Percentiles rank a stretch among this genome's conserved stretches.
phyloP scores from a whole-genome alignment of 2,888 invertebrate species.

The Macrosoma leucophasiata region DNA sequence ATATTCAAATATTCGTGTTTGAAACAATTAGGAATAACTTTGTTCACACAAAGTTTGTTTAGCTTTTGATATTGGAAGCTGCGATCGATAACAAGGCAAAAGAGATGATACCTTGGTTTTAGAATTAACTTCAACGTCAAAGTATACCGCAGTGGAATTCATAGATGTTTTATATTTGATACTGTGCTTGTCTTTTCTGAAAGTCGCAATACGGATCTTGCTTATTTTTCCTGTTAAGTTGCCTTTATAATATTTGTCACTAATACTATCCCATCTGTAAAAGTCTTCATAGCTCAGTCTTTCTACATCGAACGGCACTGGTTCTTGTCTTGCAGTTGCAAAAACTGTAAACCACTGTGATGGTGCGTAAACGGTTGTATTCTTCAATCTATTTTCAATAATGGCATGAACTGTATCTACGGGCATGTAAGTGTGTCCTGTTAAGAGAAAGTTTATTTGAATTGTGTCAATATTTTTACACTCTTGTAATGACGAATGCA shows the following conservation, averaged over 20 bases:
- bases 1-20: slow-evolving; percentile 18
- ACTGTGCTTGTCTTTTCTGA: slow-evolving; percentile 19
- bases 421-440: slow-evolving; percentile 40
- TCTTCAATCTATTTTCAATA: too few species aligned
- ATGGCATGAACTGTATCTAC: slow-evolving; percentile 35
- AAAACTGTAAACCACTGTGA: slow-evolving; percentile 35
- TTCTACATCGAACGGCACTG: slow-evolving; percentile 24
- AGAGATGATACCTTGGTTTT: slow-evolving; percentile 22
- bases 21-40: slow-evolving; percentile 21
- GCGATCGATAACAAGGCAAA: slow-evolving; percentile 22
- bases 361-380: slow-evolving; percentile 31
- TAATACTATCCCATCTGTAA: slow-evolving; percentile 23
- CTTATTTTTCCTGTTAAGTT: slow-evolving; percentile 27
- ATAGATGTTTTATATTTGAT: slow-evolving; percentile 18
- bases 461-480: slow-evolving; percentile 25
- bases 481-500: slow-evolving; percentile 20
- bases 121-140: slow-evolving; percentile 21
- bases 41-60: slow-evolving; percentile 23
- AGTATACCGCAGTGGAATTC: slow-evolving; percentile 15
- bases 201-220: slow-evolving; percentile 24
- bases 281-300: slow-evolving; percentile 22
- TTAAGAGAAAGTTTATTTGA: slow-evolving; percentile 27
- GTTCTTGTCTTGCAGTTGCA: slow-evolving; percentile 24
- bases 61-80: slow-evolving; percentile 18
- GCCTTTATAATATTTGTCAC: slow-evolving; percentile 28